Conservation (phyloP, 2,113 vertebrate genomes). For the Bujurquina vittata region DNA sequence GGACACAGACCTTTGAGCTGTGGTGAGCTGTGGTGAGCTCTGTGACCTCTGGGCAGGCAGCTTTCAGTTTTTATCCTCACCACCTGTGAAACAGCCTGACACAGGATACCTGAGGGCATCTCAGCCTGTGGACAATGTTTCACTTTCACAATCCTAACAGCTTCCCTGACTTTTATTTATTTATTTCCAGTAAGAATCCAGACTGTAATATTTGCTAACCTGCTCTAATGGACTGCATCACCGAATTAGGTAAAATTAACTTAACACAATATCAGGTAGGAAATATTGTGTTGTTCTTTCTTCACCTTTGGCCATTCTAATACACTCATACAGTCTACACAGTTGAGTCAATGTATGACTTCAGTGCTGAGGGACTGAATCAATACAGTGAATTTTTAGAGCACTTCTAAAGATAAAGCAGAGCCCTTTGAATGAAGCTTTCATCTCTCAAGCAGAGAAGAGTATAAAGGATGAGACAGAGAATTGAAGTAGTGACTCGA, state of each 20-base stretch:
- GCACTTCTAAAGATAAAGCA: conserved; percentile 9
- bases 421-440: conserved; percentile 21
- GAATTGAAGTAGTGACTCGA: conserved; percentile 33
- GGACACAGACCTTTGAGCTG: conserved; percentile 4
- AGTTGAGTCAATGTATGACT: background rate
- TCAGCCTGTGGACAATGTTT: conserved; percentile 3
- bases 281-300: background rate
- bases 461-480: conserved; percentile 1
- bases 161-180: background rate
- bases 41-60: background rate
- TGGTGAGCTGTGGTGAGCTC: background rate
- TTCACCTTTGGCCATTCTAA: background rate
- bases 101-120: background rate
- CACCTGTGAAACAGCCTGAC: conserved; percentile 11
- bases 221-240: background rate
- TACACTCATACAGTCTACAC: background rate
- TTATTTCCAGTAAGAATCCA: background rate
- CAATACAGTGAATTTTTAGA: conserved; percentile 29
- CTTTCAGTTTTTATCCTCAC: conserved; percentile 1
- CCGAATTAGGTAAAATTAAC: background rate
- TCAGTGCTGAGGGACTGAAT: background rate
- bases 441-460: conserved; percentile 31
- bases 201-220: background rate
- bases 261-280: background rate
- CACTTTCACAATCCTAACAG: background rate